These are phyloP conservation scores for Pollenia griseotomentosa DNA, from an alignment of 2,888 invertebrate species.

Conservation along the genomic window DNA sequence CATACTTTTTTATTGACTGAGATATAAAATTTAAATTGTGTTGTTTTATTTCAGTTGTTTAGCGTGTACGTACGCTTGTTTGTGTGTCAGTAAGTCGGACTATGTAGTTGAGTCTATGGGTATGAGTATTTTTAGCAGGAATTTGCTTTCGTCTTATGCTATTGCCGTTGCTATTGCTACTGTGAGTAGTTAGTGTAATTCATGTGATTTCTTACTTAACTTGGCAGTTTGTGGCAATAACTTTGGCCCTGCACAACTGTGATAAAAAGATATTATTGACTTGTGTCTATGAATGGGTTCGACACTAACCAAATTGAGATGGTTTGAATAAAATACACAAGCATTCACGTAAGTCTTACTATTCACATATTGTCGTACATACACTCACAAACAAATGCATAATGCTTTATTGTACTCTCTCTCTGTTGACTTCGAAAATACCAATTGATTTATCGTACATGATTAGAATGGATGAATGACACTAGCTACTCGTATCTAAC, in stretches of 20 bases:
- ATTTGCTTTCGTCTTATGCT: slow-evolving; percentile 30
- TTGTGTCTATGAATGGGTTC: slow-evolving; percentile 71
- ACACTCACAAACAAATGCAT: not conserved
- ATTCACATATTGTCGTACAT: not conserved
- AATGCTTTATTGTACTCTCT: slow-evolving; percentile 50
- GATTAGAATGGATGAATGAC: slow-evolving; percentile 73
- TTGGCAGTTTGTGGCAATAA: slow-evolving; percentile 71
- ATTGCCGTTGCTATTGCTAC: slow-evolving; percentile 12
- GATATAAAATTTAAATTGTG: slow-evolving; percentile 59
- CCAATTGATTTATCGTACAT: slow-evolving; percentile 79
- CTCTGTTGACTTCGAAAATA: slow-evolving; percentile 76
- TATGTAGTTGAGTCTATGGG: not conserved
- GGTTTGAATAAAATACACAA: slow-evolving; percentile 51
- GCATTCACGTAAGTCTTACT: slow-evolving; percentile 7
- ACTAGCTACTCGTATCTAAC: slow-evolving; percentile 63
- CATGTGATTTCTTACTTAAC: slow-evolving; percentile 67
- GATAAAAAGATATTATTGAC: slow-evolving; percentile 72
- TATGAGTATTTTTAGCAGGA: slow-evolving; percentile 22
- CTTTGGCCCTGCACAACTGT: slow-evolving; percentile 72
- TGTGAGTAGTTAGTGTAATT: slow-evolving; percentile 57
- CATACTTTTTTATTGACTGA: slow-evolving; percentile 14
- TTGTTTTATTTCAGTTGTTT: slow-evolving; percentile 57
- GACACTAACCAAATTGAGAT: slow-evolving; percentile 71
- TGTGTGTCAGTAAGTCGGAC: slow-evolving; percentile 19
- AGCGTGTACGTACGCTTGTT: not conserved